A percentile compares a stretch with the other conserved stretches of the same genome.
Evolutionary conservation across 2,888 invertebrate species (phyloP).

Genomic region (Eristalis tenax): DNA sequence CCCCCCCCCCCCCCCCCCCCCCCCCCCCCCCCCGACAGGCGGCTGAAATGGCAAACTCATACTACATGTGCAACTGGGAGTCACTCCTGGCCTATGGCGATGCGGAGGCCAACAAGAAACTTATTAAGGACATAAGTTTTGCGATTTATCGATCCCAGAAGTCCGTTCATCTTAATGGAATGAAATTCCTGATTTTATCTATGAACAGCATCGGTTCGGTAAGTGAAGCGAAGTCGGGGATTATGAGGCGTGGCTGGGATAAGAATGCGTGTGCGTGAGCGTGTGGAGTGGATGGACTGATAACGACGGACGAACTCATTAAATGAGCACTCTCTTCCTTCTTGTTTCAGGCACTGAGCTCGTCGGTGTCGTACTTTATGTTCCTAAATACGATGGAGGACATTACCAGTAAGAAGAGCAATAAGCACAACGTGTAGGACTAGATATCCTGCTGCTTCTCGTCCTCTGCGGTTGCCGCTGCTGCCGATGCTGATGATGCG

Average conservation of each 20-base stretch:
- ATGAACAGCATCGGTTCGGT: slow-evolving; percentile 63
- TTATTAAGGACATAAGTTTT: slow-evolving; percentile 63
- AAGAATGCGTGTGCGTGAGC: neutral
- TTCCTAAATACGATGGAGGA: slow-evolving; percentile 63
- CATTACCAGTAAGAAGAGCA: slow-evolving; percentile 48
- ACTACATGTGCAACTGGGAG: slow-evolving; percentile 62
- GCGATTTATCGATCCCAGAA: slow-evolving; percentile 66
- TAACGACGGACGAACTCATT: slow-evolving; percentile 52
- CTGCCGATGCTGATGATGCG: slow-evolving; percentile 17
- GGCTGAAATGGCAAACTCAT: slow-evolving; percentile 49
- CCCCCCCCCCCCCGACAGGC: slow-evolving; percentile 4
- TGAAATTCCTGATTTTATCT: slow-evolving; percentile 63
- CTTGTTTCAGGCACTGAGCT: slow-evolving; percentile 53
- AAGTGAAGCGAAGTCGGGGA: slow-evolving; percentile 40
- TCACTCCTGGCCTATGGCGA: slow-evolving; percentile 36
- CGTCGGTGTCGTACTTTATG: slow-evolving; percentile 65
- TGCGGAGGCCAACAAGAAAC: slow-evolving; percentile 47
- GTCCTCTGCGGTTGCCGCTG: neutral
- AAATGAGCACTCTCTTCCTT: slow-evolving; percentile 17
- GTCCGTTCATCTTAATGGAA: slow-evolving; percentile 61
- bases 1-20: too few species aligned
- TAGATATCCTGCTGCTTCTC: neutral
- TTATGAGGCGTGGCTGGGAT: slow-evolving; percentile 2
- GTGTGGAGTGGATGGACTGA: slow-evolving; percentile 35
- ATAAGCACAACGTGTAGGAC: slow-evolving; percentile 40